Conservation (phyloP, 2,797 vertebrate genomes). For the Bradypodion ventrale region DNA sequence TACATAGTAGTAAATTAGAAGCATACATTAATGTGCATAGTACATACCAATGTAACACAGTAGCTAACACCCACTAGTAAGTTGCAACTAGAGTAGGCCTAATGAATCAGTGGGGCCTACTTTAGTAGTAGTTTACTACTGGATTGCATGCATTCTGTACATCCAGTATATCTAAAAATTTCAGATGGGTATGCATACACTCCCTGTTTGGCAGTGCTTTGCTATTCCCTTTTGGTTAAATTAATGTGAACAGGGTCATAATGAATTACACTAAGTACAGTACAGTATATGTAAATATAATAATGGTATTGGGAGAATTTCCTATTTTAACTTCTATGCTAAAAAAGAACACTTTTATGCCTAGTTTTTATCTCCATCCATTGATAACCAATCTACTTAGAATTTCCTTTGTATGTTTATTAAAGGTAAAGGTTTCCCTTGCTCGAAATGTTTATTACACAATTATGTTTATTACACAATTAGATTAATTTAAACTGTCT, state of each 20-base stretch:
- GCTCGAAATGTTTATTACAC: too few relatives aligned
- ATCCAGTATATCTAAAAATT: too few relatives aligned
- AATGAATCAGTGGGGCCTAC: too few relatives aligned
- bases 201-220: neutral
- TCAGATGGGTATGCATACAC: too few relatives aligned
- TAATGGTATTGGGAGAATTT: neutral
- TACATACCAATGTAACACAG: too few relatives aligned
- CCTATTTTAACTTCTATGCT: slow-evolving; percentile 29
- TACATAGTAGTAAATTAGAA: too few relatives aligned
- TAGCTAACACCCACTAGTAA: too few relatives aligned
- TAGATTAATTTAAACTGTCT: slow-evolving; percentile 70
- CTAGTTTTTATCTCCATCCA: slow-evolving; percentile 46
- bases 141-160: too few relatives aligned
- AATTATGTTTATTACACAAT: slow-evolving; percentile 62
- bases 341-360: slow-evolving; percentile 38
- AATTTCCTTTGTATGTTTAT: slow-evolving; percentile 49
- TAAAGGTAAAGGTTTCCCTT: too few relatives aligned
- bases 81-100: too few relatives aligned
- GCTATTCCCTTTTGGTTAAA: neutral
- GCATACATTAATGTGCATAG: too few relatives aligned
- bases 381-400: slow-evolving; percentile 59
- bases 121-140: too few relatives aligned
- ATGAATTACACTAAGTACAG: neutral
- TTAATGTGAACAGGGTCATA: neutral
- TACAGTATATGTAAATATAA: slow-evolving; percentile 28